phyloP scores from a whole-genome alignment of 2,888 invertebrate genomes.

The Sminthurinus aureus region DNA sequence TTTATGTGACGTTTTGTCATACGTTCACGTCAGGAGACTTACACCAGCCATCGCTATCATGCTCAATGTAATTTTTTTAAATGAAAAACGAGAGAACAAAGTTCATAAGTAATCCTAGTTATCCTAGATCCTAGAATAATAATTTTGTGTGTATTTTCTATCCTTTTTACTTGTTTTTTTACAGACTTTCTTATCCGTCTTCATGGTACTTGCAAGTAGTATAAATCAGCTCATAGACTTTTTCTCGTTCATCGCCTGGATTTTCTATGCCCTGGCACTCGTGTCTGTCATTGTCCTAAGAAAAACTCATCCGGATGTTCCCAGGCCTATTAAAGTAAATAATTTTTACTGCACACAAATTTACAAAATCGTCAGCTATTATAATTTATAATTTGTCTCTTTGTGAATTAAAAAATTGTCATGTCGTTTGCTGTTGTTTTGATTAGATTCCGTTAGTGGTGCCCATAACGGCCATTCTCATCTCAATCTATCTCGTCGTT shows the following conservation, averaged over 20 bases:
- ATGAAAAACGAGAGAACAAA: background rate
- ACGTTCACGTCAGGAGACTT: constrained; percentile 39
- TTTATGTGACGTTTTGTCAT: constrained; percentile 40
- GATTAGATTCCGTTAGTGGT: constrained; percentile 40
- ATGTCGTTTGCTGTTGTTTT: background rate
- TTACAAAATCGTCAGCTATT: background rate
- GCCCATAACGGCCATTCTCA: constrained; percentile 30
- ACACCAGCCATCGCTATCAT: constrained; percentile 46
- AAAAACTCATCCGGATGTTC: constrained; percentile 72
- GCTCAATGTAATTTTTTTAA: constrained; percentile 45
- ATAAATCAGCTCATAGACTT: constrained; percentile 89
- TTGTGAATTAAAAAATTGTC: background rate
- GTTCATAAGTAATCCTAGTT: background rate
- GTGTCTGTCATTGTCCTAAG: constrained; percentile 77
- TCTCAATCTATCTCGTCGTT: constrained; percentile 41
- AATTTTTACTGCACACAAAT: background rate
- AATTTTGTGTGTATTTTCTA: background rate
- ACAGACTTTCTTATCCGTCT: constrained; percentile 82
- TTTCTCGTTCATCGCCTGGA: constrained; percentile 78
- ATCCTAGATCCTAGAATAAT: background rate
- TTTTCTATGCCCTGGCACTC: constrained; percentile 86
- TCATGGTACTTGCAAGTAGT: constrained; percentile 92
- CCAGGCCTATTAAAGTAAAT: constrained; percentile 74
- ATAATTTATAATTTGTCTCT: background rate
- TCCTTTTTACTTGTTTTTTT: constrained; percentile 3